Evolutionary conservation across 2,797 vertebrate species (phyloP), one percentile per base, ranked within the genome.

Genomic region (Xiphorhynchus erythropygius): DNA sequence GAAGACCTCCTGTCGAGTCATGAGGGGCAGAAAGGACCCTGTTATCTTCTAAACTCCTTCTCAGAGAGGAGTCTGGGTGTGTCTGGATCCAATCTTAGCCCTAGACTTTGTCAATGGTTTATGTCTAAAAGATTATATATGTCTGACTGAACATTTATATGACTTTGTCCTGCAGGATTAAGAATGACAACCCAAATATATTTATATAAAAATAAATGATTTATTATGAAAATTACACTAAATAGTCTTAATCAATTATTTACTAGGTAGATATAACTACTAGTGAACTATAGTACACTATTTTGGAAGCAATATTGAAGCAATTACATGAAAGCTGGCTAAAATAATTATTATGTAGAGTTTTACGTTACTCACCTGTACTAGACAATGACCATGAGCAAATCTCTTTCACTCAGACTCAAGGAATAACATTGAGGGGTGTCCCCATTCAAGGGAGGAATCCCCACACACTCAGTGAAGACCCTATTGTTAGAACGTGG

Each of bases 1-100:
- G 28, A 57, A 57, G 6, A 8, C 4, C 7, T 46, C 14, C n/a
- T 0, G 0, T 5, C 13, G n/a, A 83, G 7, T 33, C 24, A 39
- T 0, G 1, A 27, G 37, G 28, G 44, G 37, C 10, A 64, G 25
- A 77, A 39, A 39, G 44, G 21, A 39, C 3, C 4, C 17, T 21
- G 21, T 64, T 77, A 18, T 37, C 44, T 71, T 57, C 42, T 44
- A 23, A 65, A 44, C 19, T 30, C 21, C 37, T 55, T 42, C 41
- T 81, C 25, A 35, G 62, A 60, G 30, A 41, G 22, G 18, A 47
- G 25, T 18, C 21, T 53, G 24, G 6, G 32, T 23, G 10, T 16
- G 15, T 37, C 23, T 42, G 35, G 8, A 56, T n/a, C 22, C 22
- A 27, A 2, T 44, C 2, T 0, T 25, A 64, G n/a, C 11, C n/a